These are phyloP conservation scores for Pharmacophagus antenor DNA, from an alignment of 2,888 invertebrate genomes.

Conservation along the genomic window DNA sequence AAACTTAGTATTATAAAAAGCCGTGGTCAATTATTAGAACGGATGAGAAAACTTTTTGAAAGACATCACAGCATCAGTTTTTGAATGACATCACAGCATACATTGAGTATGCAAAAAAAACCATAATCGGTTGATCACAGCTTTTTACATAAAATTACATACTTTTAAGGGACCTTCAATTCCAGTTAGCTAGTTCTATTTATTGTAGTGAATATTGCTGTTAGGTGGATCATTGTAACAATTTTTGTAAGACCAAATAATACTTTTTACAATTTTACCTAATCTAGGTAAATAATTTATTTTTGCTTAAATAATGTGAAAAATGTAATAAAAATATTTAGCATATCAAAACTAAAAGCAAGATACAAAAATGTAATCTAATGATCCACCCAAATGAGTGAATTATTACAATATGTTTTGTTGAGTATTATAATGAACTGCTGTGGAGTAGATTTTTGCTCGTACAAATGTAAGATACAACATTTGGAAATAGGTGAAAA, in stretches of 20 bases:
- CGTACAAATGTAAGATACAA: slow-evolving; percentile 66
- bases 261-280: slow-evolving; percentile 73
- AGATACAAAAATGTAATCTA: slow-evolving; percentile 55
- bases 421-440: slow-evolving; percentile 71
- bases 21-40: slow-evolving; percentile 69
- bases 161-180: slow-evolving; percentile 81
- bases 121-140: slow-evolving; percentile 71
- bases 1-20: slow-evolving; percentile 74
- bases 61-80: slow-evolving; percentile 20
- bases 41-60: slow-evolving; percentile 23
- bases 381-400: slow-evolving; percentile 66
- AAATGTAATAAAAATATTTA: slow-evolving; percentile 74
- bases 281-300: slow-evolving; percentile 65
- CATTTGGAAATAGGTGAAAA: slow-evolving; percentile 81
- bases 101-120: slow-evolving; percentile 20
- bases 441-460: slow-evolving; percentile 70
- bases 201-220: slow-evolving; percentile 73
- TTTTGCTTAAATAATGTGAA: slow-evolving; percentile 67
- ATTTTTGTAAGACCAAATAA: slow-evolving; percentile 76
- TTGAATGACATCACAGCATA: slow-evolving; percentile 25
- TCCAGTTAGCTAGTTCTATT: slow-evolving; percentile 80
- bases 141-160: slow-evolving; percentile 70
- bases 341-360: slow-evolving; percentile 67
- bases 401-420: slow-evolving; percentile 75
- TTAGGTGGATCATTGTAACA: slow-evolving; percentile 66